Evolutionary conservation across 2,113 vertebrate species (phyloP).

Genomic region (Thinocorus orbignyianus): DNA sequence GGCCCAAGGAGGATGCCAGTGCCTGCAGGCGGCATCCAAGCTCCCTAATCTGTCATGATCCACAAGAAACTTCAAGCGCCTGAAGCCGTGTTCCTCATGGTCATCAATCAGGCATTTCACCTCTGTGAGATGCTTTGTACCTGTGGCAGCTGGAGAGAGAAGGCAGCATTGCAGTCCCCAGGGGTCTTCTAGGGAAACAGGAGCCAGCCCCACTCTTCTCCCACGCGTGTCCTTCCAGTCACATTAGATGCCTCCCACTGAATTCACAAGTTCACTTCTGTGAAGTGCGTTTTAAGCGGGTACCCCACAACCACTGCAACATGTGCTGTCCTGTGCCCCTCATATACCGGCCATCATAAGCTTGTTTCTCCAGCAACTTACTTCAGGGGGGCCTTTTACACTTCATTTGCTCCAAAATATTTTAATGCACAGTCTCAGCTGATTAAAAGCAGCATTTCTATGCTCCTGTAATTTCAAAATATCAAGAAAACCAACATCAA

Average conservation of each 20-base stretch:
- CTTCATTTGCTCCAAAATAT: background rate
- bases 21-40: background rate
- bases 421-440: background rate
- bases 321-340: background rate
- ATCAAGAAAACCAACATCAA: background rate
- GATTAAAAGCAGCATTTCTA: background rate
- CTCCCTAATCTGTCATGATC: background rate
- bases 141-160: background rate
- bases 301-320: background rate
- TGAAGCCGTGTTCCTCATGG: background rate
- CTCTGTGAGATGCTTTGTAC: background rate
- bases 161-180: background rate
- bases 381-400: background rate
- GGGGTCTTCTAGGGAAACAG: background rate
- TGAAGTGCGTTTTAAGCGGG: background rate
- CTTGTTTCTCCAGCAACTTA: background rate
- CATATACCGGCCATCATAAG: background rate
- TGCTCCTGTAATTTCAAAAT: background rate
- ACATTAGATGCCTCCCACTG: background rate
- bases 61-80: background rate
- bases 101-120: accelerated
- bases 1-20: background rate
- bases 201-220: background rate
- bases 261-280: background rate
- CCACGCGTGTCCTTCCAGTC: background rate